Percentiles rank a stretch among this genome's conserved stretches.
Conservation (phyloP, 1,140 invertebrate species). For the Magallana gigas region DNA sequence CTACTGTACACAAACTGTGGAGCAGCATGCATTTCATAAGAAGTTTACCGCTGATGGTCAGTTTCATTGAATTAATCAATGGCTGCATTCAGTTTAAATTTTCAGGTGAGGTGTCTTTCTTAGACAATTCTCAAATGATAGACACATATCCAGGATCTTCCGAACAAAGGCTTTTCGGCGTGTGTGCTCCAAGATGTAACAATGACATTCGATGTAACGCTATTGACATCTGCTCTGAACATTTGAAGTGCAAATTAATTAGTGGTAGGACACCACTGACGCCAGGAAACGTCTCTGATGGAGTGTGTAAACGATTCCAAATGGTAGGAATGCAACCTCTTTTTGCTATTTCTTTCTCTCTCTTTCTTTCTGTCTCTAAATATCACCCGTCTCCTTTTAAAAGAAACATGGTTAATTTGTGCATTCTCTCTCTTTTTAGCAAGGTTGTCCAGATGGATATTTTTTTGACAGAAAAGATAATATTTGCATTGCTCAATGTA, state of each 20-base stretch:
- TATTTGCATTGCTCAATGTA: too few relatives aligned
- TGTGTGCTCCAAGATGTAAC: background rate
- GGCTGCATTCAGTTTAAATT: background rate
- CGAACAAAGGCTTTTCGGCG: background rate
- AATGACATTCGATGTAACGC: background rate
- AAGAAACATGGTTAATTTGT: too few relatives aligned
- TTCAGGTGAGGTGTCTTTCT: background rate
- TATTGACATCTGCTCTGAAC: background rate
- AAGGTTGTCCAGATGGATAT: too few relatives aligned
- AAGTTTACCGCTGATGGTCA: too few relatives aligned
- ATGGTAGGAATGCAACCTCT: background rate
- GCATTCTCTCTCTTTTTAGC: too few relatives aligned
- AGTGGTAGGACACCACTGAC: background rate
- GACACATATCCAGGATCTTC: background rate
- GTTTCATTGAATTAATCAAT: background rate
- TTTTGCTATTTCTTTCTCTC: too few relatives aligned
- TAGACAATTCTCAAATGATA: background rate
- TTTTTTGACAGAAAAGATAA: too few relatives aligned
- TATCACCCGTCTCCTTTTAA: too few relatives aligned
- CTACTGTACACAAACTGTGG: too few relatives aligned
- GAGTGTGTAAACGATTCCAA: background rate
- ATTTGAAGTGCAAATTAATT: background rate
- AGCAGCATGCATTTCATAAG: too few relatives aligned
- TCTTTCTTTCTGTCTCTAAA: too few relatives aligned
- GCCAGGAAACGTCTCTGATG: background rate